These are phyloP conservation scores for Damaliscus lunatus DNA, from an alignment of 2,113 vertebrate genomes.

Conservation along the genomic window DNA sequence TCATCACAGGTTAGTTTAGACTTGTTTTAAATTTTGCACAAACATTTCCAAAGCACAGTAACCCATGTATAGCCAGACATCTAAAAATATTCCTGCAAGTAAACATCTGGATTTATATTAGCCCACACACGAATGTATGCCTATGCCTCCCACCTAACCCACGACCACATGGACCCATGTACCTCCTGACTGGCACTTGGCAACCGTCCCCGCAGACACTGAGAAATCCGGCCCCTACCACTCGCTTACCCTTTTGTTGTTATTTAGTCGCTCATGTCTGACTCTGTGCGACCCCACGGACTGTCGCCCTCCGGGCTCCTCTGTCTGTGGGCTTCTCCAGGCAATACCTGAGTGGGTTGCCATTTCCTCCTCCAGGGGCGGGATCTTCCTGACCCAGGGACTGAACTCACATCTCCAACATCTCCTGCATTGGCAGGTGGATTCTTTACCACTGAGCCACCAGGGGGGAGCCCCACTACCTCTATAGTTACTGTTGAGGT, in stretches of 20 bases:
- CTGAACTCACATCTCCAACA: neutral
- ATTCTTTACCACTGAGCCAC: neutral
- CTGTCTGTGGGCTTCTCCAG: neutral
- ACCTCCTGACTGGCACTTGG: neutral
- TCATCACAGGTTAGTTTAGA: neutral
- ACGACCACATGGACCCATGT: neutral
- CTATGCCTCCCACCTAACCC: no score
- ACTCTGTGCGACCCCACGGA: neutral
- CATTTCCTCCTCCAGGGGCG: neutral
- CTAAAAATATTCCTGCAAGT: neutral
- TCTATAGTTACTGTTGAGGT: rapidly evolving
- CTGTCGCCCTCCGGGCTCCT: rapidly evolving
- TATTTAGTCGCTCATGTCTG: neutral
- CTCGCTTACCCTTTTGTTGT: rapidly evolving
- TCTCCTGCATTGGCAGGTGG: rapidly evolving
- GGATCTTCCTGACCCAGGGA: neutral
- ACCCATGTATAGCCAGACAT: neutral
- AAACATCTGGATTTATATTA: neutral
- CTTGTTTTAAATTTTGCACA: neutral
- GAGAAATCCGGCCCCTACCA: neutral
- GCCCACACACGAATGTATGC: rapidly evolving
- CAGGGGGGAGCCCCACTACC: rapidly evolving
- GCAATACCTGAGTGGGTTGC: neutral
- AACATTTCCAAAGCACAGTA: neutral
- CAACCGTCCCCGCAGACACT: rapidly evolving